Evolutionary conservation across 1,140 invertebrate genomes (phyloP).

Genomic region (Zaprionus ghesquierei): DNA sequence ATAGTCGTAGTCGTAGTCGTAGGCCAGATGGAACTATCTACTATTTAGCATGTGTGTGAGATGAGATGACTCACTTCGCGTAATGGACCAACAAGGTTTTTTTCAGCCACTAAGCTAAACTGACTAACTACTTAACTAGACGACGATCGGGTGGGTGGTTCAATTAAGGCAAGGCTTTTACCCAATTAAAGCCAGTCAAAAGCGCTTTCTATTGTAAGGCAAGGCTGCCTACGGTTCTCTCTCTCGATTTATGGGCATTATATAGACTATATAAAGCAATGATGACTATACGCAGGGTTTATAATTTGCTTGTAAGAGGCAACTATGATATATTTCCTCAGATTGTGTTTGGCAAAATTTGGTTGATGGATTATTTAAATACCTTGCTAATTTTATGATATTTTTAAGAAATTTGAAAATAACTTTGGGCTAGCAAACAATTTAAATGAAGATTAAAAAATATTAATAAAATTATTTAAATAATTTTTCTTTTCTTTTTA

Average conservation of each 20-base stretch:
- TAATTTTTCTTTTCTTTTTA: too few species aligned
- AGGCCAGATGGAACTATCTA: slow-evolving; percentile 1
- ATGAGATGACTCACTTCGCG: slow-evolving; percentile 10
- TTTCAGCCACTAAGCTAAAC: too few species aligned
- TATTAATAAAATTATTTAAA: too few species aligned
- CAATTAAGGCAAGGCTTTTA: slow-evolving; percentile 41
- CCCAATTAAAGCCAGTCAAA: slow-evolving; percentile 19
- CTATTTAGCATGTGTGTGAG: not conserved
- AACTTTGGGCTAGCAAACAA: too few species aligned
- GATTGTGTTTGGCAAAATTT: too few species aligned
- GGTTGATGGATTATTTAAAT: too few species aligned
- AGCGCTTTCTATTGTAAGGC: not conserved
- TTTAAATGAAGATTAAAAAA: too few species aligned
- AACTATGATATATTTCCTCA: not conserved
- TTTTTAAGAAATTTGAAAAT: too few species aligned
- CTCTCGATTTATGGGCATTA: not conserved
- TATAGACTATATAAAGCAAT: not conserved
- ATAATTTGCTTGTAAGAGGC: not conserved
- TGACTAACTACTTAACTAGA: slow-evolving; percentile 4
- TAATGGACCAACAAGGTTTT: slow-evolving; percentile 31
- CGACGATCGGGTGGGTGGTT: slow-evolving; percentile 7
- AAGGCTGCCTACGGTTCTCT: not conserved
- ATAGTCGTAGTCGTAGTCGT: slow-evolving; percentile 36
- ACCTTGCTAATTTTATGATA: too few species aligned
- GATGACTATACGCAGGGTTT: not conserved